Evolutionary conservation across 2,888 invertebrate species (phyloP).

Genomic region (Panzeria rudis): DNA sequence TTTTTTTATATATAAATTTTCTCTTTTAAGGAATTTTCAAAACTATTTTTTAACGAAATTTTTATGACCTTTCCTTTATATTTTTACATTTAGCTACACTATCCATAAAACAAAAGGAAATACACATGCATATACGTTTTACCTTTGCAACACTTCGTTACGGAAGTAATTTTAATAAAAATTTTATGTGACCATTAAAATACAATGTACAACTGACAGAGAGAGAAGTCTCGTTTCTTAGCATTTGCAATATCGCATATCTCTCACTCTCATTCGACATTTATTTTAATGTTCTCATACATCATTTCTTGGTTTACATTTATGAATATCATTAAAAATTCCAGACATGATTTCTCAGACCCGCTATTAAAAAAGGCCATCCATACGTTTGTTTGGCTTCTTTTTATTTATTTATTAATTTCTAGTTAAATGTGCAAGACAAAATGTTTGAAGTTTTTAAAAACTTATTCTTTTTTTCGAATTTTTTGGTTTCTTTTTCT

Average conservation of each 20-base stretch:
- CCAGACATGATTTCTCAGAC: slow-evolving; percentile 57
- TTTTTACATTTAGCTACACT: background rate
- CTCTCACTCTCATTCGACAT: slow-evolving; percentile 19
- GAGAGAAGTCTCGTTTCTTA: background rate
- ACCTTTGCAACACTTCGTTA: slow-evolving; percentile 7
- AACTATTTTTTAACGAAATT: background rate
- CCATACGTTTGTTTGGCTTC: slow-evolving; percentile 39
- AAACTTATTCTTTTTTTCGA: background rate
- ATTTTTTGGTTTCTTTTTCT: too few species aligned
- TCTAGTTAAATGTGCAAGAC: slow-evolving; percentile 58
- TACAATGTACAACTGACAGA: background rate
- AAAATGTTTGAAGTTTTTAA: slow-evolving; percentile 36
- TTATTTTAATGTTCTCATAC: slow-evolving; percentile 47
- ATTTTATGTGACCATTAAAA: background rate
- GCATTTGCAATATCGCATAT: background rate
- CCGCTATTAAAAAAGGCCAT: slow-evolving; percentile 72
- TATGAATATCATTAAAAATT: slow-evolving; percentile 54
- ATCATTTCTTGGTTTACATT: slow-evolving; percentile 50
- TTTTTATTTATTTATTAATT: slow-evolving; percentile 34
- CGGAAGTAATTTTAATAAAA: slow-evolving; percentile 69
- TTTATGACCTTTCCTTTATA: slow-evolving; percentile 12
- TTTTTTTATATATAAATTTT: background rate
- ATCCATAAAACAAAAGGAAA: slow-evolving; percentile 54
- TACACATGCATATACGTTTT: slow-evolving; percentile 65
- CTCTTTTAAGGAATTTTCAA: background rate